These are phyloP conservation scores for Stegodyphus dumicola DNA, from an alignment of 1,140 invertebrate species.

Conservation along the genomic window DNA sequence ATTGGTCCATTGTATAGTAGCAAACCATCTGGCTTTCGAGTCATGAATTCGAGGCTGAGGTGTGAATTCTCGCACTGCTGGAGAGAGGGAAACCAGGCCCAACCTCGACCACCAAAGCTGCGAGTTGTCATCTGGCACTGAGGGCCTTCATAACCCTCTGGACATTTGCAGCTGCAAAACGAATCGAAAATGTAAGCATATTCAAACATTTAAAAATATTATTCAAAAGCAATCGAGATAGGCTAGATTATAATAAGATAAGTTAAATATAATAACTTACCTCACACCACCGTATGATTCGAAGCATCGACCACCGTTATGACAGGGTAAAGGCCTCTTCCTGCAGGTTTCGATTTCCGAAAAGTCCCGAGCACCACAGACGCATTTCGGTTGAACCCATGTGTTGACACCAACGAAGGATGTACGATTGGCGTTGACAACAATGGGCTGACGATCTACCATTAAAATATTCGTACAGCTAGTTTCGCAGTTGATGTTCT, in stretches of 20 bases:
- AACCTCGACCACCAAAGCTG: conserved; percentile 91
- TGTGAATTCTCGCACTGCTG: conserved; percentile 96
- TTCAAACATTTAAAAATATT: neutral
- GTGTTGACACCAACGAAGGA: conserved; percentile 91
- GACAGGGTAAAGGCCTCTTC: conserved; percentile 81
- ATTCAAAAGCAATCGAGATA: neutral
- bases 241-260: neutral
- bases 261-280: conserved; percentile 9
- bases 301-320: conserved; percentile 89
- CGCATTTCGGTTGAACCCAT: conserved; percentile 80
- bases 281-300: conserved; percentile 58
- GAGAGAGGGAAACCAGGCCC: conserved; percentile 95
- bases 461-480: conserved; percentile 94
- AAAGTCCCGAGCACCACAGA: conserved; percentile 90
- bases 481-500: conserved; percentile 88
- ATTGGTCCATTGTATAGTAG: conserved; percentile 97
- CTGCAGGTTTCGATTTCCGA: conserved; percentile 88
- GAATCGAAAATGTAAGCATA: neutral
- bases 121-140: conserved; percentile 95
- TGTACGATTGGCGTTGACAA: conserved; percentile 97
- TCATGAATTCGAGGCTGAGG: conserved; percentile 94
- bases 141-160: conserved; percentile 90
- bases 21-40: conserved; percentile 87
- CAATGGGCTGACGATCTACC: conserved; percentile 89
- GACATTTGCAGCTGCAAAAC: conserved; percentile 80